These are phyloP conservation scores for Epizoanthus fatuus DNA, from an alignment of 92 coral and sea anemone species.

Conservation along the genomic window DNA sequence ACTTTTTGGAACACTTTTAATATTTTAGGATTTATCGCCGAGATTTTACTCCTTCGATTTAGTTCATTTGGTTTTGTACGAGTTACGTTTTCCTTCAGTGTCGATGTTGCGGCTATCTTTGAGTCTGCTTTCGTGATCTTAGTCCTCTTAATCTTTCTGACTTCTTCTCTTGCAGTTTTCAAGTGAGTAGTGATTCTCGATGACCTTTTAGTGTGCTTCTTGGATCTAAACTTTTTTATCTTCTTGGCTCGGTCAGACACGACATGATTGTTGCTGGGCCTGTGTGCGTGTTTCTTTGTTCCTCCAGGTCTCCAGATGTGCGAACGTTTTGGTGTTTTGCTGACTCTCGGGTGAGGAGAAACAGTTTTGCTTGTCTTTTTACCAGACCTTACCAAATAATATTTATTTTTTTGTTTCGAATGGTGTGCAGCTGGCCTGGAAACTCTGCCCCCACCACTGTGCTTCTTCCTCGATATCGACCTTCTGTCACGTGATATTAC, in stretches of 20 bases:
- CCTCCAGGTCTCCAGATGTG: background rate
- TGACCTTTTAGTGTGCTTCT: background rate
- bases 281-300: background rate
- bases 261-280: background rate
- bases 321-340: background rate
- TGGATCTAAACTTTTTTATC: background rate
- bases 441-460: too few relatives aligned
- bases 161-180: constrained; percentile 9
- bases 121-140: background rate
- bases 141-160: background rate
- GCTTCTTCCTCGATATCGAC: constrained; percentile 11
- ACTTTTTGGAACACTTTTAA: constrained; percentile 25
- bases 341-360: background rate
- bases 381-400: background rate
- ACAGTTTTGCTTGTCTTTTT: background rate
- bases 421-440: too few relatives aligned
- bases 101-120: background rate
- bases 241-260: background rate
- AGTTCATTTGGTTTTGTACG: too few relatives aligned
- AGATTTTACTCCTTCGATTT: background rate
- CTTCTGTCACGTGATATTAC: constrained; percentile 42
- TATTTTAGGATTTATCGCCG: background rate
- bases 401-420: background rate
- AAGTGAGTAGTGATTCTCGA: background rate
- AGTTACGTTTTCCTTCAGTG: background rate